Evolutionary conservation across 2,113 vertebrate genomes (phyloP), one percentile per base, ranked within the genome.

Genomic region (Colaptes auratus): DNA sequence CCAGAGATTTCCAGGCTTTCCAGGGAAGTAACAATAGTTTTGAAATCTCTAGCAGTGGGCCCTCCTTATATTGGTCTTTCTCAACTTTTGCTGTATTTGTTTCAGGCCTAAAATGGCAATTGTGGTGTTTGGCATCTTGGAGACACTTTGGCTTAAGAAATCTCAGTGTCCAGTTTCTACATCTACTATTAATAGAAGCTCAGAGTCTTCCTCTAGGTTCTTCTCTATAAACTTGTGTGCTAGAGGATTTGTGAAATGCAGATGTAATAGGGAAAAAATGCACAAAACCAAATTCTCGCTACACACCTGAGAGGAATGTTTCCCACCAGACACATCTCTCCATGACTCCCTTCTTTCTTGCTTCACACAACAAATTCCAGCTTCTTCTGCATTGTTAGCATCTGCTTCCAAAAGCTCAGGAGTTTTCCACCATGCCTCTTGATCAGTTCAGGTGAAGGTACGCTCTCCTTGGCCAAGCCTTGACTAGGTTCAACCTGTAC

Each of bases 201-300:
- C 31, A 58, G 8, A 63, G 3, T 58, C 20, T 81, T 72, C 75
- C 30, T 86, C 31, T 56, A 28, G 58, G 23, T 16, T 72, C 35
- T 88, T 64, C 7, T 12, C 23, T 15, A 3, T 12, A 5, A 90
- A 28, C 3, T 12, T 60, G 7, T 36, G 15, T 60, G 42, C 65
- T 53, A 13, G 7, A 69, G 8, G 39, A 53, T 64, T 86, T 56
- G 35, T 69, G 70, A 81, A 88, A 84, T 64, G 52, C 48, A 53
- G 21, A 52, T 83, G 48, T 59, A 50, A 36, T 50, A 50, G 23
- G 50, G 39, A 14, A 67, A 73, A 79, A 67, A 69, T 12, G 13
- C 33, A 42, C 0, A 0, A 58, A 33, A 14, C 2, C 6, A 70
- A 82, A 80, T 59, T 35, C 27, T 55, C 88, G 42, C 27, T 69